Evolutionary conservation across 2,113 vertebrate genomes (phyloP), one percentile per base, ranked within the genome.

Genomic region (Equus przewalskii): DNA sequence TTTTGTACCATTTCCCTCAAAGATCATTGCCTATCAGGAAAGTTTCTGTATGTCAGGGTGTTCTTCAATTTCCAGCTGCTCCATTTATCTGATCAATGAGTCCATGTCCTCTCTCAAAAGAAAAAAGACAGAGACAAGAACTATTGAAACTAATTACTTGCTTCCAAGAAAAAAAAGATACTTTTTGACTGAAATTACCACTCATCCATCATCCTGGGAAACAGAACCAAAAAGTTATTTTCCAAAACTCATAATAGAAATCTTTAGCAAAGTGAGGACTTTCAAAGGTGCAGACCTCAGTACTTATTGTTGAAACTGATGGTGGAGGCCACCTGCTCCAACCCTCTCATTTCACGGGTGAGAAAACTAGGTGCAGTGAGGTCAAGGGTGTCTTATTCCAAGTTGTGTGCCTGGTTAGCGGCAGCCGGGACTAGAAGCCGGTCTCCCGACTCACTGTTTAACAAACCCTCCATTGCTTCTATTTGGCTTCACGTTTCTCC

Each of bases 141-240:
- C 33, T 36, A 60, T 83, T 58, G 83, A 95, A 58, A 89, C 67
- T 75, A 93, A 92, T 85, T 91, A 72, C 91, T 91, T 80, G 24
- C 81, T 89, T 62, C 83, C 62, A 95, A 36, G 22, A 7, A 5
- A 65, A 78, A 91, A 56, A 85, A 76, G 12, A 65, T 21, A 24
- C 36, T 51, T 92, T 94, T 80, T 67, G 15, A 90, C 30, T 64
- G 24, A 67, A 89, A 87, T 75, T 92, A 88, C 89, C 58, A 30
- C 70, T 85, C 56, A 92, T 90, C 30, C 56, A 58, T 83, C 73
- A 79, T 86, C 58, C 69, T 86, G 58, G 62, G 46, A 92, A 87
- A 67, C 24, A 16, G 92, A 83, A 92, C 67, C 18, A 51, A 70
- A 64, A 58, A 67, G 51, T 62, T 96, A 56, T 83, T 94, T 56